Evolutionary conservation across 2,797 vertebrate species (phyloP).

Genomic region (Naso thynnoides): DNA sequence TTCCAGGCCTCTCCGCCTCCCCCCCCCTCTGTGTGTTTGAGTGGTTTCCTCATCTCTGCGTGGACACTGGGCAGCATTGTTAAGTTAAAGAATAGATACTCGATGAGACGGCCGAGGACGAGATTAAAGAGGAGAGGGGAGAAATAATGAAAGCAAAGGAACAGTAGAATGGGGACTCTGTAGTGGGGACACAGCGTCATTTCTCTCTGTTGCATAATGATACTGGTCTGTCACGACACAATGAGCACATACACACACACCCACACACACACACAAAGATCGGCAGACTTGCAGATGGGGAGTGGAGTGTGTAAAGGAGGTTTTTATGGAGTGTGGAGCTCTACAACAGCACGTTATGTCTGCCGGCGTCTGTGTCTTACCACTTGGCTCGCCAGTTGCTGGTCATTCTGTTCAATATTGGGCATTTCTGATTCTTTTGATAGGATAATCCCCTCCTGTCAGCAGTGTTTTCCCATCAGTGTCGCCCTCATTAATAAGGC

Average conservation of each 20-base stretch:
- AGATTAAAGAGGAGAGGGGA: slow-evolving; percentile 44
- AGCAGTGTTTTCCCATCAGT: background rate
- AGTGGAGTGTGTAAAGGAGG: slow-evolving; percentile 71
- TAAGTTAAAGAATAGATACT: slow-evolving; percentile 50
- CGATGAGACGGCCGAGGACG: slow-evolving; percentile 45
- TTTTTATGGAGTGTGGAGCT: slow-evolving; percentile 68
- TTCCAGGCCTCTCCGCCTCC: slow-evolving; percentile 38
- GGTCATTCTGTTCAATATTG: slow-evolving; percentile 1
- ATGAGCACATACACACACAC: slow-evolving; percentile 26
- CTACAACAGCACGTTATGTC: slow-evolving; percentile 61
- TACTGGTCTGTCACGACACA: slow-evolving; percentile 66
- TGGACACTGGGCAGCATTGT: slow-evolving; percentile 75
- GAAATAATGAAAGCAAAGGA: slow-evolving; percentile 56
- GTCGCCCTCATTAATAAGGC: background rate
- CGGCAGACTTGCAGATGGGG: slow-evolving; percentile 53
- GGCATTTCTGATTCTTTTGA: slow-evolving; percentile 9
- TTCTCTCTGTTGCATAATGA: slow-evolving; percentile 76
- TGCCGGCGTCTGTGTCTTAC: slow-evolving; percentile 30
- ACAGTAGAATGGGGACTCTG: slow-evolving; percentile 72
- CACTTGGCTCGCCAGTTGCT: slow-evolving; percentile 11
- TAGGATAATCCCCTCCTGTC: background rate
- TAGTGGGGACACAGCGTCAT: slow-evolving; percentile 61
- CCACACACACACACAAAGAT: slow-evolving; percentile 25
- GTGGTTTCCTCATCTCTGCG: slow-evolving; percentile 24
- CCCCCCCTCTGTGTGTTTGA: slow-evolving; percentile 30